Conservation (phyloP, 1,140 invertebrate species). For the Calephelis nemesis region DNA sequence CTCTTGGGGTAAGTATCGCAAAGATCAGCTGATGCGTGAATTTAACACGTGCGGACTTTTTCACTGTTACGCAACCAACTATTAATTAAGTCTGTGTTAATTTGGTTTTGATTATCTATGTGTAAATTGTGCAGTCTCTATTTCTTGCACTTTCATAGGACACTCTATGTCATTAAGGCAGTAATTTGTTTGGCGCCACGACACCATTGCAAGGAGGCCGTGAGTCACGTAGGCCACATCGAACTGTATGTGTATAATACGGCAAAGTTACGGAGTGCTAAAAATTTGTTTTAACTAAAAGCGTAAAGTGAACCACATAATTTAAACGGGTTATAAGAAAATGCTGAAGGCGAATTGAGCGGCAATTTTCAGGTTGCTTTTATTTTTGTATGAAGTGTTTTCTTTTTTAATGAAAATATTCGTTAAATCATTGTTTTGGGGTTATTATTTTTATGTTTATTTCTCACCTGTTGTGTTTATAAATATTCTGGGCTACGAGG, state of each 20-base stretch:
- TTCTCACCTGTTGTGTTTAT: too few relatives aligned
- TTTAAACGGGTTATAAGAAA: conserved; percentile 27
- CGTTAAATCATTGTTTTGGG: too few relatives aligned
- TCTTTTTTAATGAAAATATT: conserved; percentile 2
- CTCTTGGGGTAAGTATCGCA: conserved; percentile 66
- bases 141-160: conserved; percentile 32
- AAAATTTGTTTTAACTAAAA: conserved; percentile 25
- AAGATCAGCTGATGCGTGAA: conserved; percentile 65
- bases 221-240: conserved; percentile 74
- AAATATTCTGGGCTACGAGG: too few relatives aligned
- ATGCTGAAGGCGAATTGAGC: conserved; percentile 34
- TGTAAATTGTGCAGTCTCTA: conserved; percentile 25
- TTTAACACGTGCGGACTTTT: conserved; percentile 65
- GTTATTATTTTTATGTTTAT: too few relatives aligned
- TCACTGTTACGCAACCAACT: conserved; percentile 44
- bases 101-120: conserved; percentile 21
- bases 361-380: conserved; percentile 6
- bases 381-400: background rate
- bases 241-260: conserved; percentile 46
- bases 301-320: conserved; percentile 18
- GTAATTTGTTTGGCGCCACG: conserved; percentile 64
- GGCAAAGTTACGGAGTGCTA: conserved; percentile 40
- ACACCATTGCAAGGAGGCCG: conserved; percentile 63
- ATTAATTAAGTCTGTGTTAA: conserved; percentile 28
- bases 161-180: conserved; percentile 56